Evolutionary conservation across 2,797 vertebrate genomes (phyloP).

Genomic region (Anableps anableps): DNA sequence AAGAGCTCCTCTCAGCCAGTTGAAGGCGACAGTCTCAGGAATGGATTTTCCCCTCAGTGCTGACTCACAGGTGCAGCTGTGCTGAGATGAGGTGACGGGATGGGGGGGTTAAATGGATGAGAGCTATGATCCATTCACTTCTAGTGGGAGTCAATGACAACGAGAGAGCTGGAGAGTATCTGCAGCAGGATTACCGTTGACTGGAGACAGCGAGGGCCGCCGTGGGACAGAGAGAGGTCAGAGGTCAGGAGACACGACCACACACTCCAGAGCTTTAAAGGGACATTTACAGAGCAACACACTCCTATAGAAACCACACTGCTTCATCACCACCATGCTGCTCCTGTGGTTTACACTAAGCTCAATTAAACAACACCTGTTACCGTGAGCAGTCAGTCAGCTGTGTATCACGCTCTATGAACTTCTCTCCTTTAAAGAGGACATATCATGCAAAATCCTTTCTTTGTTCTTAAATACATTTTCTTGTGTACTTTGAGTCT

Average conservation of each 20-base stretch:
- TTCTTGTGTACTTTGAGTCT: background rate
- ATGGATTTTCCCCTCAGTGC: background rate
- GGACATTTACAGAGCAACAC: background rate
- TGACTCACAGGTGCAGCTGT: constrained; percentile 18
- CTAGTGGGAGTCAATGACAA: constrained; percentile 37
- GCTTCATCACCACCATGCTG: too few relatives aligned
- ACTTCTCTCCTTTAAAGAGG: too few relatives aligned
- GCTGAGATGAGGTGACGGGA: constrained; percentile 49
- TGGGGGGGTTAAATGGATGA: constrained; percentile 37
- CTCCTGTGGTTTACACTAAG: too few relatives aligned
- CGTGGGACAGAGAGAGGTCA: constrained; percentile 72
- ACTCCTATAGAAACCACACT: too few relatives aligned
- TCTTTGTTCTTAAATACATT: background rate
- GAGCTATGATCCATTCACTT: constrained; percentile 40
- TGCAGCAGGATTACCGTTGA: constrained; percentile 83
- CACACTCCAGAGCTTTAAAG: background rate
- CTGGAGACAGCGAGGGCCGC: constrained; percentile 80
- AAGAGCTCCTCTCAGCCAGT: background rate
- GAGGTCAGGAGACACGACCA: constrained; percentile 3
- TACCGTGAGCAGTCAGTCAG: too few relatives aligned
- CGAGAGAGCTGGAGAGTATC: constrained; percentile 56
- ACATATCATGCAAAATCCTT: background rate
- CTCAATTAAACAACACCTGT: too few relatives aligned
- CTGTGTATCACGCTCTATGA: too few relatives aligned
- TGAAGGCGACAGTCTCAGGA: background rate